Percentiles rank a stretch among this genome's conserved stretches.
Conservation (phyloP, 2,888 invertebrate genomes). For the Drosophila demipolita region DNA sequence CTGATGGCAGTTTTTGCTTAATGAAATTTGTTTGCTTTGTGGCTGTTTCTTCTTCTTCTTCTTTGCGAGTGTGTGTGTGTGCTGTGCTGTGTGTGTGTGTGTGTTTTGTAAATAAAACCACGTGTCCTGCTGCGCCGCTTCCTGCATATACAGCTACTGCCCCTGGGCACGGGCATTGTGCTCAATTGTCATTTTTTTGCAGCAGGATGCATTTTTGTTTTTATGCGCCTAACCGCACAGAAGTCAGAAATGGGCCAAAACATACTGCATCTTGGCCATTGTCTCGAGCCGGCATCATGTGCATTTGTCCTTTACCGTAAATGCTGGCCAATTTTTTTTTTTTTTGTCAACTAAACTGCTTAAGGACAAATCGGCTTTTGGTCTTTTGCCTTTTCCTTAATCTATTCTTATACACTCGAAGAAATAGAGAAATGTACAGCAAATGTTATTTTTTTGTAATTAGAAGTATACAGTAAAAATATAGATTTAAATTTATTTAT, state of each 20-base stretch:
- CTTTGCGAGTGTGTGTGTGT: slow-evolving; percentile 1
- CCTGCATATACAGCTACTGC: slow-evolving; percentile 41
- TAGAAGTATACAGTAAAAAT: neutral
- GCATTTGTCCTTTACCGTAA: slow-evolving; percentile 39
- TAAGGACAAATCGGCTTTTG: slow-evolving; percentile 20
- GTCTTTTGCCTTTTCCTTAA: neutral
- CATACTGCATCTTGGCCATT: slow-evolving; percentile 34
- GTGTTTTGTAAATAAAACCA: slow-evolving; percentile 32
- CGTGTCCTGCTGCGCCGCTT: slow-evolving; percentile 71
- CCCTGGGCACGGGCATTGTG: slow-evolving; percentile 23
- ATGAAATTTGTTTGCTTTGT: slow-evolving; percentile 55
- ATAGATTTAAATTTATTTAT: neutral
- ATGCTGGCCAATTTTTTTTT: slow-evolving; percentile 41
- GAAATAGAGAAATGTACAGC: neutral
- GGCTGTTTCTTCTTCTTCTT: slow-evolving; percentile 17
- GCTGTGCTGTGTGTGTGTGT: neutral
- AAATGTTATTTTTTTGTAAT: neutral
- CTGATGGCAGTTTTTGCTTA: slow-evolving; percentile 50
- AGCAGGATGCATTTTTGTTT: slow-evolving; percentile 50
- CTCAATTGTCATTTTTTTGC: slow-evolving; percentile 3
- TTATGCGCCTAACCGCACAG: slow-evolving; percentile 70
- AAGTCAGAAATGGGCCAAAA: slow-evolving; percentile 71
- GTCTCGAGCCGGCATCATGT: slow-evolving; percentile 10
- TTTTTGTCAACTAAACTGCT: slow-evolving; percentile 46
- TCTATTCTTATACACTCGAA: neutral